These are phyloP conservation scores for Octopus bimaculoides DNA, from an alignment of 1,140 invertebrate species.

Conservation along the genomic window DNA sequence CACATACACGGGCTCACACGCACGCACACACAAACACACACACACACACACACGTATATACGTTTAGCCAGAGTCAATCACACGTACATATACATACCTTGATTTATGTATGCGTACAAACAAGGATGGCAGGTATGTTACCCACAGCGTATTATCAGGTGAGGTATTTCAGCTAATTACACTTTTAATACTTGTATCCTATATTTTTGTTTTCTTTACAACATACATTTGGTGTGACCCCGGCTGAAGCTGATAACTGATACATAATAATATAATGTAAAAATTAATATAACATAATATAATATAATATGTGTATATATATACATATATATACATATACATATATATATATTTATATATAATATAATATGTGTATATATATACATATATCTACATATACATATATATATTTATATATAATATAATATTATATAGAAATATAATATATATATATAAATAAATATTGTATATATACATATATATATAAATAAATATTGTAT, in stretches of 20 bases:
- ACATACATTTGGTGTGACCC: not conserved
- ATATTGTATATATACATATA: too few relatives aligned
- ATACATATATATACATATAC: not conserved
- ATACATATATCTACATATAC: slow-evolving; percentile 12
- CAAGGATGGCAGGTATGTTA: not conserved
- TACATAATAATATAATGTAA: too few relatives aligned
- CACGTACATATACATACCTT: too few relatives aligned
- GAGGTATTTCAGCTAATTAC: not conserved
- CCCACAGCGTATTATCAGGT: not conserved
- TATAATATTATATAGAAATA: not conserved
- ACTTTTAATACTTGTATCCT: not conserved
- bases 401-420: slow-evolving; percentile 7
- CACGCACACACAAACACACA: too few relatives aligned
- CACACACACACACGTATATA: too few relatives aligned
- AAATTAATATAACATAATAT: too few relatives aligned
- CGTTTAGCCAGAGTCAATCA: too few relatives aligned
- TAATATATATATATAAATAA: too few relatives aligned
- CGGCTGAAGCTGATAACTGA: too few relatives aligned
- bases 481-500: too few relatives aligned
- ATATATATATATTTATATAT: not conserved
- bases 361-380: not conserved
- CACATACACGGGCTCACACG: too few relatives aligned
- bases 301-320: not conserved
- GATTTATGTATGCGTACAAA: not conserved
- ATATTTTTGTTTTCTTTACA: not conserved